phyloP scores from a whole-genome alignment of 2,113 vertebrate genomes.

The Theropithecus gelada region DNA sequence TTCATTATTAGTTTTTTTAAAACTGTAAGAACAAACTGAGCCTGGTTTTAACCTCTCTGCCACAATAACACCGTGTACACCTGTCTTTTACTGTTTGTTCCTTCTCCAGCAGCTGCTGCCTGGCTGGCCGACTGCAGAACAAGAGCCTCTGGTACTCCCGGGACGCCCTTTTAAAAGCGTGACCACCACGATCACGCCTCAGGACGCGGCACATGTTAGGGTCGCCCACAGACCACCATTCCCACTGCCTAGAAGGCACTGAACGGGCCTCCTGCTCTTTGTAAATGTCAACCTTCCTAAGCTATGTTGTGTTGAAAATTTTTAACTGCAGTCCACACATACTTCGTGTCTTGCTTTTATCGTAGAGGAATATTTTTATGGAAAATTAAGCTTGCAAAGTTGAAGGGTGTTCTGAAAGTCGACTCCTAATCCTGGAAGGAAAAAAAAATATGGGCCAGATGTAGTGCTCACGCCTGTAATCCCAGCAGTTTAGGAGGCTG shows the following conservation, averaged over 20 bases:
- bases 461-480: too few relatives aligned
- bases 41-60: not conserved
- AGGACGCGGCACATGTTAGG: too few relatives aligned
- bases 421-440: not conserved
- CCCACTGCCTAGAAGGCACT: not conserved
- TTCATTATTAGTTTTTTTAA: not conserved
- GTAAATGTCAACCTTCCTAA: not conserved
- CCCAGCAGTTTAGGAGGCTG: too few relatives aligned
- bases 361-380: not conserved
- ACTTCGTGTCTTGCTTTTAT: too few relatives aligned
- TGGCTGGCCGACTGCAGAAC: too few relatives aligned
- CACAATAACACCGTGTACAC: not conserved
- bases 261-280: not conserved
- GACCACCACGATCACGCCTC: too few relatives aligned
- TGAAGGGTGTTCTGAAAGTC: not conserved
- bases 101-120: not conserved
- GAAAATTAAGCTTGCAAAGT: not conserved
- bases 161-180: too few relatives aligned
- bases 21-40: not conserved
- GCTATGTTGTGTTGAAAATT: not conserved
- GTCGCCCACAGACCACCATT: not conserved
- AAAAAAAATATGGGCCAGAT: not conserved
- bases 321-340: slow-evolving; percentile 36
- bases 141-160: too few relatives aligned
- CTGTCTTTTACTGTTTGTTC: not conserved